Conservation (phyloP, 2,888 invertebrate species). For the Leptopilina syphax region DNA sequence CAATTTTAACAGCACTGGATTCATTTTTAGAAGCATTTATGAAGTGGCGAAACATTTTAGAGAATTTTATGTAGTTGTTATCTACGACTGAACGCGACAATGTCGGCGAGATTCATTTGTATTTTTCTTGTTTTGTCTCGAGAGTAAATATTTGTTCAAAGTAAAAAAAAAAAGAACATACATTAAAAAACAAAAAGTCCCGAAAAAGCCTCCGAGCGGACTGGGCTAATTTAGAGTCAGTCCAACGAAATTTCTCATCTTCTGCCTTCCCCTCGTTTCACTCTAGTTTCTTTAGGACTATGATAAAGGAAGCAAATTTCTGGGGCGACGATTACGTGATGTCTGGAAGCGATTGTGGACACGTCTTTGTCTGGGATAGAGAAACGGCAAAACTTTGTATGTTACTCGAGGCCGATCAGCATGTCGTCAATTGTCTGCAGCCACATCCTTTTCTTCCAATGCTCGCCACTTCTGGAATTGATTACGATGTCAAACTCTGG, state of each 20-base stretch:
- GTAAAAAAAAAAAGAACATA: constrained; percentile 59
- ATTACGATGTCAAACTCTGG: constrained; percentile 92
- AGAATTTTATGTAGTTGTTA: constrained; percentile 37
- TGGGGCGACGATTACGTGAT: constrained; percentile 90
- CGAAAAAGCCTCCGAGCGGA: constrained; percentile 74
- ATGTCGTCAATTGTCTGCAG: constrained; percentile 90
- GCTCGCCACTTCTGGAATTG: constrained; percentile 91
- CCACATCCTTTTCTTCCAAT: constrained; percentile 88
- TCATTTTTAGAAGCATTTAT: neutral
- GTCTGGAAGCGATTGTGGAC: constrained; percentile 94
- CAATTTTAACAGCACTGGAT: constrained; percentile 16
- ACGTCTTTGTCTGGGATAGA: constrained; percentile 90
- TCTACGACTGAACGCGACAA: constrained; percentile 45
- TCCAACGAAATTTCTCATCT: constrained; percentile 70
- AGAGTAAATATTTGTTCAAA: constrained; percentile 13
- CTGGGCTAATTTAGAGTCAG: constrained; percentile 71
- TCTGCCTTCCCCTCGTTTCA: constrained; percentile 72
- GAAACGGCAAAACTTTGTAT: constrained; percentile 84
- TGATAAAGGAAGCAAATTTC: constrained; percentile 92
- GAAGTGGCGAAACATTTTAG: neutral
- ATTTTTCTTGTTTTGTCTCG: constrained; percentile 40
- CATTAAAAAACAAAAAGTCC: constrained; percentile 59
- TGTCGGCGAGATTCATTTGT: constrained; percentile 42
- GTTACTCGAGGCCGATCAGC: constrained; percentile 88
- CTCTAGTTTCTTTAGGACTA: constrained; percentile 81